A percentile compares a stretch with the other conserved stretches of the same genome.
Conservation (phyloP, 2,113 vertebrate species). For the Triplophysa tibetana region DNA sequence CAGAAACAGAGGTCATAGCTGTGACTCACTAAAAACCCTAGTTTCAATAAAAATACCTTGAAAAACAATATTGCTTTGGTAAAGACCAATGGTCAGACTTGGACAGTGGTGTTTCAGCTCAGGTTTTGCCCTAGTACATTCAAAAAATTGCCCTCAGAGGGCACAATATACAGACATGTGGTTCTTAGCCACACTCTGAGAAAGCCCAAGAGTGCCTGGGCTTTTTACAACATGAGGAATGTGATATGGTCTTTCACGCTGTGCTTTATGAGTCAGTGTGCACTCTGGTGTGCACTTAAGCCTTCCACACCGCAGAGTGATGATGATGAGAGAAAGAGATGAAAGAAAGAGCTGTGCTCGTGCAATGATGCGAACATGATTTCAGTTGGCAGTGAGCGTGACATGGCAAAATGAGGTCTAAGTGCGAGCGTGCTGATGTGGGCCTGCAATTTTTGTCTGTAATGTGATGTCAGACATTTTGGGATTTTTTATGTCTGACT, state of each 20-base stretch:
- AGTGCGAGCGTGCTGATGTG: neutral
- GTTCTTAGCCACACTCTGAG: slow-evolving; percentile 33
- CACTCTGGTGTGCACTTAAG: neutral
- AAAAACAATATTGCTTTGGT: neutral
- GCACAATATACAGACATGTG: slow-evolving; percentile 30
- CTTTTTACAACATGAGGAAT: slow-evolving; percentile 17
- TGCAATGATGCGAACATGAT: neutral
- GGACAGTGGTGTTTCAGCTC: neutral
- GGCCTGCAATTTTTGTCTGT: neutral
- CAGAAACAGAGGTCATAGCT: too few relatives aligned
- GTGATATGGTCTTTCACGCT: neutral
- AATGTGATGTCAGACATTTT: neutral
- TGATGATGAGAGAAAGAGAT: neutral
- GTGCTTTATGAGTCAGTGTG: neutral
- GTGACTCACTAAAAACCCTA: too few relatives aligned
- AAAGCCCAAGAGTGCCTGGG: neutral
- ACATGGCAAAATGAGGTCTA: slow-evolving; percentile 1
- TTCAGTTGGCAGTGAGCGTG: neutral
- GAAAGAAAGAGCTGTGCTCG: neutral
- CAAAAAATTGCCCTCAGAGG: slow-evolving; percentile 15
- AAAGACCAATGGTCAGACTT: neutral
- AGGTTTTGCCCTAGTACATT: neutral
- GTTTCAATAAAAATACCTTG: neutral
- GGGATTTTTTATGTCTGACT: neutral
- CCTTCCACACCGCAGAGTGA: neutral